Evolutionary conservation across 2,113 vertebrate genomes (phyloP).

Genomic region (Perccottus glenii): DNA sequence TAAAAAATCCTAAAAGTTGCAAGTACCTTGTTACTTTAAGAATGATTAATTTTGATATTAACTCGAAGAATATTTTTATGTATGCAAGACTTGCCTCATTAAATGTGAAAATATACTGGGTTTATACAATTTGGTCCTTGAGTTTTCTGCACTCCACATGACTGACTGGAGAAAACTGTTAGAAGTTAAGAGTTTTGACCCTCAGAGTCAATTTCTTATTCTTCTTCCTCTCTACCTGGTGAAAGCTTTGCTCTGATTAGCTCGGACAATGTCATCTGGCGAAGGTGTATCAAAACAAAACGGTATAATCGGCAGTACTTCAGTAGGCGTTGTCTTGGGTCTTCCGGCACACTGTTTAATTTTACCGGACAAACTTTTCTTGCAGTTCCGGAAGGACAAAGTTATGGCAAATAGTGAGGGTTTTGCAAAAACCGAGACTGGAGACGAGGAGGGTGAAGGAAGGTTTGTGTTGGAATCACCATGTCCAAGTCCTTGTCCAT

Average conservation of each 20-base stretch:
- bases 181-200: conserved; percentile 1
- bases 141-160: neutral
- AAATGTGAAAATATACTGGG: neutral
- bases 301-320: conserved; percentile 77
- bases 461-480: conserved; percentile 6
- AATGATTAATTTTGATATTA: neutral
- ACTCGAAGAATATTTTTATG: neutral
- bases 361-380: conserved; percentile 50
- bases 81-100: neutral
- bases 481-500: conserved; percentile 42
- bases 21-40: neutral
- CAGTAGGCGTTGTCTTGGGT: conserved; percentile 74
- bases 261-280: conserved; percentile 93
- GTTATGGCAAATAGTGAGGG: conserved; percentile 92
- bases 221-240: conserved; percentile 68
- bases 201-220: neutral
- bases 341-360: conserved; percentile 25
- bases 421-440: conserved; percentile 77
- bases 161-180: neutral
- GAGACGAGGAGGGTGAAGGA: conserved; percentile 9
- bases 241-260: conserved; percentile 90
- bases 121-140: conserved; percentile 35
- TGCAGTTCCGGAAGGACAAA: conserved; percentile 81
- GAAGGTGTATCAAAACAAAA: conserved; percentile 93
- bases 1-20: conserved; percentile 51